Conservation (phyloP, 2,888 invertebrate genomes). For the Alloscopus bannaensis region DNA sequence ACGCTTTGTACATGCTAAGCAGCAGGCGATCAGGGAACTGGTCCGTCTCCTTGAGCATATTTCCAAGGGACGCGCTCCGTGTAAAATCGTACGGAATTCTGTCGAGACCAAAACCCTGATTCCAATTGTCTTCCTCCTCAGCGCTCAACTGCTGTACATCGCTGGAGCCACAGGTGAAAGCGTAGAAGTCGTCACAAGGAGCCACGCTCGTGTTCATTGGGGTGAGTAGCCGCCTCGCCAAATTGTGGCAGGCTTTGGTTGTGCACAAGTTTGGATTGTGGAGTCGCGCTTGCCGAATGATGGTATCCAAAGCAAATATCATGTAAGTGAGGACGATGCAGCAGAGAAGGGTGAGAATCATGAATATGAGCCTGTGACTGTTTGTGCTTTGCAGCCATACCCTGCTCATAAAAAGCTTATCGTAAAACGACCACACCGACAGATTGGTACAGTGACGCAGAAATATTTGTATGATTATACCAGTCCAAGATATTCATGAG, state of each 20-base stretch:
- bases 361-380: conserved; percentile 2
- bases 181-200: conserved; percentile 44
- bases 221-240: background rate
- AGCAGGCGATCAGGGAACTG: conserved; percentile 22
- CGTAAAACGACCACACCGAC: no score
- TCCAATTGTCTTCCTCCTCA: conserved; percentile 24
- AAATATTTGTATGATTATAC: no score
- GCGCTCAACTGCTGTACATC: background rate
- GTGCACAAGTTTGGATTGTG: conserved; percentile 15
- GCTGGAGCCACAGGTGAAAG: conserved; percentile 30
- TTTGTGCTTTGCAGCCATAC: conserved; percentile 24
- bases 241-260: background rate
- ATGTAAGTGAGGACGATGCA: background rate
- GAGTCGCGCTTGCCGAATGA: background rate
- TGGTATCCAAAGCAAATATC: background rate
- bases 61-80: background rate
- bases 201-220: conserved; percentile 13
- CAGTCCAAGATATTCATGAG: conserved; percentile 21
- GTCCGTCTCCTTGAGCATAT: conserved; percentile 13
- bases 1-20: conserved; percentile 18
- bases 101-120: background rate
- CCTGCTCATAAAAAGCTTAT: no score
- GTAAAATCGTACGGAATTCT: conserved; percentile 20
- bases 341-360: conserved; percentile 4
- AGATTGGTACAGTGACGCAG: no score